Evolutionary conservation across 2,888 invertebrate genomes (phyloP), one percentile per base, ranked within the genome.

Genomic region (Pollenia griseotomentosa): DNA sequence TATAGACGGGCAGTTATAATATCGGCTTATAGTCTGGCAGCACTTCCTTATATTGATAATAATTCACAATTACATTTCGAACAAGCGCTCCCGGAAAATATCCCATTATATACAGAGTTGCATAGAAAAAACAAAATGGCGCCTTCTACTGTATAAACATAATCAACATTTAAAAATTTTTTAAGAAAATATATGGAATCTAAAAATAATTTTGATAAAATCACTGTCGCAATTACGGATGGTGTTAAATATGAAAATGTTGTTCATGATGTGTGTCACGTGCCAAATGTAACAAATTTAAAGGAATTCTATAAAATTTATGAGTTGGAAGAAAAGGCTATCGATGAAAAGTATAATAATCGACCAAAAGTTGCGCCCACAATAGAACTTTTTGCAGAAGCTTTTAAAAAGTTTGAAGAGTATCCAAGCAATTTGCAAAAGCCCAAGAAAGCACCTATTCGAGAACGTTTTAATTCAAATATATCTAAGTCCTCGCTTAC

Each of bases 361-460:
- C 2, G 65, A 10, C 68, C 88, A 0, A 85, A 82, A 14, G 81
- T 77, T 11, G 88, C 90, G 11, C 89, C 91, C 0, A 83, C 84
- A 0, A 88, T 91, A 8, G 83, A 89, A 0, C 90, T 91, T 1
- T 93, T 90, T 73, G 90, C 90, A 0, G 90, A 91, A 2, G 88
- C 90, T 0, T 92, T 92, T 40, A 92, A 90, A 80, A 81, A 86
- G 2, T 89, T 93, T 6, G 93, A 93, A 0, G 90, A 90, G 5
- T 92, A 91, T 80, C 93, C 93, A 8, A 33, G 83, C 0, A 93
- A 93, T 57, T 70, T 93, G 42, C 91, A 91, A 5, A 91, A 90
- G 42, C 73, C 89, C 0, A 90, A 88, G 23, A 90, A 87, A 12
- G 16, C 83, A 23, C 66, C 87, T 4, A 91, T 90, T 12, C 74